Evolutionary conservation across 2,888 invertebrate genomes (phyloP).

Genomic region (Trachelus tabidus): DNA sequence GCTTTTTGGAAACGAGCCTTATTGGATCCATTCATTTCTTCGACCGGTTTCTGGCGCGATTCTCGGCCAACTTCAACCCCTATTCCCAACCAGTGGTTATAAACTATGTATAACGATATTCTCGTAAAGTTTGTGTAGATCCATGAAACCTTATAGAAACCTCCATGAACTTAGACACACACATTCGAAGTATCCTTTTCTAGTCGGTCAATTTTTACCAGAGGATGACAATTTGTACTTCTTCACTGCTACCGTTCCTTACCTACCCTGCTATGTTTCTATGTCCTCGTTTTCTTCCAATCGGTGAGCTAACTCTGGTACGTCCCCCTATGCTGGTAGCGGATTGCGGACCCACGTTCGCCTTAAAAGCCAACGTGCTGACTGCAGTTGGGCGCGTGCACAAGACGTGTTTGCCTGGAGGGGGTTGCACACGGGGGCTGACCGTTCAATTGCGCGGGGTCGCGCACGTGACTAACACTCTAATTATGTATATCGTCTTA

Average conservation of each 20-base stretch:
- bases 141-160: background rate
- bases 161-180: background rate
- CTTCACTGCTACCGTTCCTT: background rate
- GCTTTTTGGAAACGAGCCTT: background rate
- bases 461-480: conserved; percentile 59
- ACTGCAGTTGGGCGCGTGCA: conserved; percentile 40
- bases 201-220: background rate
- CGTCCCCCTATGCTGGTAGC: background rate
- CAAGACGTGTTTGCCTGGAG: conserved; percentile 50
- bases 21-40: background rate
- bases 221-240: background rate
- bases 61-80: background rate
- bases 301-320: background rate
- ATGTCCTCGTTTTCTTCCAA: background rate
- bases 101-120: background rate
- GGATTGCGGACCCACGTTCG: background rate
- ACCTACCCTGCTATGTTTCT: background rate
- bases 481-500: conserved; percentile 62
- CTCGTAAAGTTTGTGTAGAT: background rate
- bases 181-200: background rate
- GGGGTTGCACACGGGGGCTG: conserved; percentile 39
- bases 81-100: background rate
- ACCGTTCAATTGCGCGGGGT: conserved; percentile 56
- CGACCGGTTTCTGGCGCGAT: background rate
- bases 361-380: conserved; percentile 41